These are phyloP conservation scores for Brachionus rotundiformis DNA, from an alignment of 1,140 invertebrate species.

Conservation along the genomic window DNA sequence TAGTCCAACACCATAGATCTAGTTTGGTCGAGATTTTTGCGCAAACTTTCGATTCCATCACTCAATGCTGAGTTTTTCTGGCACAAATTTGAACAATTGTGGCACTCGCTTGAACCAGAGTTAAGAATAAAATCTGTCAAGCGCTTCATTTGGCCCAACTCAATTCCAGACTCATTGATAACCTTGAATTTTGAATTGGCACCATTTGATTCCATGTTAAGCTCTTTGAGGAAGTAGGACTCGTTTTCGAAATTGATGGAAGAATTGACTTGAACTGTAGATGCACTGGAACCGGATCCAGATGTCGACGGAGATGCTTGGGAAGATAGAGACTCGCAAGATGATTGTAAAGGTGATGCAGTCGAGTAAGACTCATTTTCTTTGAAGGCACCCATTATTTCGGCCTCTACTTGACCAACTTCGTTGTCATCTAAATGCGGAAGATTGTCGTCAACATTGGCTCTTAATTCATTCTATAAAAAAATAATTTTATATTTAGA, in stretches of 20 bases:
- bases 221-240: not conserved
- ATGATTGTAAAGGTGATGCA: not conserved
- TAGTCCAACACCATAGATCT: not conserved
- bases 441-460: not conserved
- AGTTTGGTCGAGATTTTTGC: not conserved
- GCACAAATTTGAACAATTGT: not conserved
- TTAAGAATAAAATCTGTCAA: not conserved
- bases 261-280: not conserved
- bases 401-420: not conserved
- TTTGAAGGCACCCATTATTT: not conserved
- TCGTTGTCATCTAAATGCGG: not conserved
- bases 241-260: conserved; percentile 8
- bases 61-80: not conserved
- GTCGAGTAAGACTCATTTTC: not conserved
- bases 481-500: not conserved
- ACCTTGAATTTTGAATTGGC: not conserved
- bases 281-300: not conserved
- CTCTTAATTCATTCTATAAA: conserved; percentile 10
- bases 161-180: not conserved
- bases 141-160: not conserved
- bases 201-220: not conserved
- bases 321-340: not conserved
- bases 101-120: not conserved
- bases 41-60: not conserved
- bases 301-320: conserved; percentile 13